Percentiles rank a stretch among this genome's conserved stretches.
Conservation (phyloP, 2,888 invertebrate species). For the Drosophila sordidapex region DNA sequence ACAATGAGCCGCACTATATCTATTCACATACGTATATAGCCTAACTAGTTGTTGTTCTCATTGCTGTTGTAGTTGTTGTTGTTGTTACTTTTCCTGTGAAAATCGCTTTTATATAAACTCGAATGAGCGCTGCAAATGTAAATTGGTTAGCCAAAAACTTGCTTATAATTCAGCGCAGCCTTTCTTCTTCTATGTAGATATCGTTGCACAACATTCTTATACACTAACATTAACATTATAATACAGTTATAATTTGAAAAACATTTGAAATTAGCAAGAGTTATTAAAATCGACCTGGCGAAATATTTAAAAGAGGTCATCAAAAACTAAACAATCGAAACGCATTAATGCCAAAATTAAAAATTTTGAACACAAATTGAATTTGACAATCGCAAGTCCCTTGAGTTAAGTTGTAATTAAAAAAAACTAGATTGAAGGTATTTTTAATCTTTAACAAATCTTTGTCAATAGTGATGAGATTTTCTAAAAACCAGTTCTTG, state of each 20-base stretch:
- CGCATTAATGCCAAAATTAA: background rate
- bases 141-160: slow-evolving; percentile 37
- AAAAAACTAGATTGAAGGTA: no score
- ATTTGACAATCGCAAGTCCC: background rate
- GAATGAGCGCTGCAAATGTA: slow-evolving; percentile 50
- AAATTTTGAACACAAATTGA: background rate
- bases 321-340: background rate
- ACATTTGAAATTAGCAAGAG: background rate
- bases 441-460: no score
- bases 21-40: background rate
- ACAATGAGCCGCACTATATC: slow-evolving; percentile 64
- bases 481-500: no score
- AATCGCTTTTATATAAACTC: slow-evolving; percentile 76
- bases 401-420: no score
- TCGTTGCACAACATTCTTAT: background rate
- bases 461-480: no score
- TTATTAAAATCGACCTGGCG: background rate
- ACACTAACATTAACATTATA: background rate
- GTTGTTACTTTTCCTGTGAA: slow-evolving; percentile 42
- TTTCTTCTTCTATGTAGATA: background rate
- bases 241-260: background rate
- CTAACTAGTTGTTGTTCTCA: slow-evolving; percentile 23
- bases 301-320: background rate
- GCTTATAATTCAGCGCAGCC: slow-evolving; percentile 17
- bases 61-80: slow-evolving; percentile 35